Conservation (phyloP, 2,113 vertebrate genomes). For the Catharus fuscescens region DNA sequence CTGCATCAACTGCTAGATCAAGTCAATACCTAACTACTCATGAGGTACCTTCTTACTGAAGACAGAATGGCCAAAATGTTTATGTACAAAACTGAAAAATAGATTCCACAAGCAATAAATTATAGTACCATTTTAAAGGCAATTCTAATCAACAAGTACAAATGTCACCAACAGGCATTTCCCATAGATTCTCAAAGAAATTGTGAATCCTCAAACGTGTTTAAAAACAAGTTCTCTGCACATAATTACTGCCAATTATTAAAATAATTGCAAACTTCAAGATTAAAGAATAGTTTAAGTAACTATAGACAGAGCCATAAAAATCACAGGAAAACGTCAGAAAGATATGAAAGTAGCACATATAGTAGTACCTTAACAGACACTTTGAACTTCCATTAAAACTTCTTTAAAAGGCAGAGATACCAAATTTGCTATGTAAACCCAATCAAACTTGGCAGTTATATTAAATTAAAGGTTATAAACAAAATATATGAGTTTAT, state of each 20-base stretch:
- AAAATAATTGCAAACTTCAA: not conserved
- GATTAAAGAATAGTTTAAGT: not conserved
- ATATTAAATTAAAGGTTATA: not conserved
- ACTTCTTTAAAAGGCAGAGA: not conserved
- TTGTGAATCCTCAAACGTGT: accelerated
- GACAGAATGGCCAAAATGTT: not conserved
- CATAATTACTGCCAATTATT: not conserved
- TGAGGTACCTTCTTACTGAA: not conserved
- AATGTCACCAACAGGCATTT: accelerated
- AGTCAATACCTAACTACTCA: not conserved
- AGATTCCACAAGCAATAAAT: not conserved
- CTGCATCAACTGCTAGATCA: not conserved
- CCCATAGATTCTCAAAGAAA: not conserved
- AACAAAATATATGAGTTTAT: not conserved
- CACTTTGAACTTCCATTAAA: not conserved
- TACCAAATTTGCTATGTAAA: not conserved
- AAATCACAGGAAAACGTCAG: not conserved
- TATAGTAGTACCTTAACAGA: not conserved
- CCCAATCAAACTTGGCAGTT: not conserved
- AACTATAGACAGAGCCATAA: not conserved
- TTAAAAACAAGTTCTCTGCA: not conserved
- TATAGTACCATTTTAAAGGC: not conserved
- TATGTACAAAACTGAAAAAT: not conserved
- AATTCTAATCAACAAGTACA: constrained; percentile 10
- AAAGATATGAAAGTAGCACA: not conserved